Percentiles rank a stretch among this genome's conserved stretches.
Evolutionary conservation across 1,140 invertebrate species (phyloP).

Genomic region (Drosophila mojavensis): DNA sequence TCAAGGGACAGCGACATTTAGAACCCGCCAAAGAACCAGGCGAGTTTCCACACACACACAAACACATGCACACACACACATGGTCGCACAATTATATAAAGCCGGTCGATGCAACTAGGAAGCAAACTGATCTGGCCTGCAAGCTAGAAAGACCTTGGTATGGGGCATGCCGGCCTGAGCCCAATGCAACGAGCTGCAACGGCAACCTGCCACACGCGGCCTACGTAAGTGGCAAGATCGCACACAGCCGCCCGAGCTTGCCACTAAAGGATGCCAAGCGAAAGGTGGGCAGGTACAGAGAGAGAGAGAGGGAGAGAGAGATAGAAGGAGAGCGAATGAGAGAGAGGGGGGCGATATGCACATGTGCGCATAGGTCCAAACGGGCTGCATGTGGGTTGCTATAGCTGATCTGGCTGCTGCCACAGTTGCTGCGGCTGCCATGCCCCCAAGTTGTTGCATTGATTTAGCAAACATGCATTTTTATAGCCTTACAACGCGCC

Average conservation of each 20-base stretch:
- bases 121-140: constrained; percentile 79
- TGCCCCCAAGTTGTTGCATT: constrained; percentile 83
- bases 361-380: constrained; percentile 53
- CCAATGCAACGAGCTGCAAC: constrained; percentile 53
- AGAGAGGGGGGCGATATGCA: constrained; percentile 1
- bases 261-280: constrained; percentile 74
- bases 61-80: constrained; percentile 43
- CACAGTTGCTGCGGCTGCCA: constrained; percentile 54
- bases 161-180: constrained; percentile 49
- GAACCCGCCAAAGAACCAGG: constrained; percentile 34
- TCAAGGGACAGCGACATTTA: constrained; percentile 75
- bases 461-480: constrained; percentile 83
- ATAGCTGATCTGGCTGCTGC: constrained; percentile 22
- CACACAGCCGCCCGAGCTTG: constrained; percentile 62
- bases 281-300: constrained; percentile 71
- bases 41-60: constrained; percentile 24
- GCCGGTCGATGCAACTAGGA: constrained; percentile 70
- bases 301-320: constrained; percentile 10
- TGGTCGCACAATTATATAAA: constrained; percentile 61
- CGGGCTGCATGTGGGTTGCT: constrained; percentile 65
- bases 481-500: constrained; percentile 81
- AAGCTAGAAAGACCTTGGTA: constrained; percentile 73
- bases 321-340: constrained; percentile 16
- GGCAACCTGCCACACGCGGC: constrained; percentile 83
- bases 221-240: constrained; percentile 83